Base-by-base conservation (phyloP, 2,888 invertebrate species). In the Folsomia manolachei region DNA sequence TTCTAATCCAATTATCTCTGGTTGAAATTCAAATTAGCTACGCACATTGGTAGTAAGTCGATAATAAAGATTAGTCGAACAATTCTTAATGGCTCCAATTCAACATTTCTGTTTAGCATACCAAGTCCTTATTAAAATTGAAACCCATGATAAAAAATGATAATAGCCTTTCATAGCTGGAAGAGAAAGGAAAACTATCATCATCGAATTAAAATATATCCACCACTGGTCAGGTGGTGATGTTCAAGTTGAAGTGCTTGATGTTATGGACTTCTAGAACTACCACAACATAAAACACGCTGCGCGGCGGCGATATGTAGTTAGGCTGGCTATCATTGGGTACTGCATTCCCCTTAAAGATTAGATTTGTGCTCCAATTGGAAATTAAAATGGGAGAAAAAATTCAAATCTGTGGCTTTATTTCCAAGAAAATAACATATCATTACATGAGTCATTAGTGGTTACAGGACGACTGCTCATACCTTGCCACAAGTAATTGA, bases 151-250 rank as follows among this genome's bases (percentile, higher is more conserved):
- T 51, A 51, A 23, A 64, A 27, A 39, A 66, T 66, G 39, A 66
- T 66, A 66, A 27, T 66, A 2, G 23, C 39, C 1, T 66, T 66
- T 1, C 2, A 24, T 24, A 23, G 21, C 52, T 66, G 18, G 9
- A 21, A 66, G 24, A 66, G 65, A 66, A 64, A 66, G 39, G 27
- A 39, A 66, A 66, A 66, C 65, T 66, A 66, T 66, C 65, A 66
- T 66, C 65, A 66, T 66, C 65, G 65, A 66, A 66, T 66, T 52
- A 66, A 66, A 52, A 23, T 27, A 66, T 52, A 23, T 66, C 23
- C 39, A 27, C 65, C 65, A 66, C 65, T 56, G 19, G 21, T 14
- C n/a, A 14, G 56, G 21, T 56, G 56, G 56, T 56, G 56, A 51
- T 9, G 51, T 9, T 11, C 9, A 18, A 18, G 51, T 11, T 51